Evolutionary conservation across 1,140 invertebrate genomes (phyloP).

Genomic region (Pseudomyrmex sp.): DNA sequence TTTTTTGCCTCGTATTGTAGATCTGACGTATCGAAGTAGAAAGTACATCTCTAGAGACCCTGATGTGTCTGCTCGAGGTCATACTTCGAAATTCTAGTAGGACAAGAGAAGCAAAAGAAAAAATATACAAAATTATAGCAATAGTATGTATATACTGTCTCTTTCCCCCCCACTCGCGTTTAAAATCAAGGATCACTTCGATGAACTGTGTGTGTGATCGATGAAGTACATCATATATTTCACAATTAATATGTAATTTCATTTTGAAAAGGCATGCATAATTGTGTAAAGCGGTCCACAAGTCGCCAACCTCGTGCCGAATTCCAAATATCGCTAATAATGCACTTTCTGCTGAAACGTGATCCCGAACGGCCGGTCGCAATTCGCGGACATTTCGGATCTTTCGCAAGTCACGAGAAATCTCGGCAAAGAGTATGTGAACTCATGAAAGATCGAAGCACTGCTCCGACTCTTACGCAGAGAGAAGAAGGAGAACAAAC

Average conservation of each 20-base stretch:
- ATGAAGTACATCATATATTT: background rate
- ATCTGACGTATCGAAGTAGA: background rate
- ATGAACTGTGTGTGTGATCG: conserved; percentile 3
- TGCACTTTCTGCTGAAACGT: too few species aligned
- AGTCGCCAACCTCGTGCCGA: conserved; percentile 35
- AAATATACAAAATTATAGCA: background rate
- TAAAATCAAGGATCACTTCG: conserved; percentile 46
- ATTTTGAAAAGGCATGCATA: conserved; percentile 46
- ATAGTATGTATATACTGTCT: conserved; percentile 1
- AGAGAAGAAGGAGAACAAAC: conserved; percentile 2
- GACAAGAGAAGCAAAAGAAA: conserved; percentile 1
- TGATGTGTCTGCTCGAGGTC: conserved; percentile 6
- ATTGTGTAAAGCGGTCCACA: conserved; percentile 32
- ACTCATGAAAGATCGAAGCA: conserved; percentile 31
- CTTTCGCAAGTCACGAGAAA: conserved; percentile 43
- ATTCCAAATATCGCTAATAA: background rate
- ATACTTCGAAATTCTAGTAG: conserved; percentile 12
- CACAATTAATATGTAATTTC: conserved; percentile 33
- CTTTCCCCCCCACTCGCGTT: background rate
- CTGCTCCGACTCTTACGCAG: conserved; percentile 15
- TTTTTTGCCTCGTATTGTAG: background rate
- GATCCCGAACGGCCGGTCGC: conserved; percentile 26
- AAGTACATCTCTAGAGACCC: conserved; percentile 2
- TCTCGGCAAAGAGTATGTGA: conserved; percentile 8
- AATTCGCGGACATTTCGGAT: conserved; percentile 45